A percentile compares a stretch with the other conserved stretches of the same genome.
These are phyloP conservation scores for Odocoileus hemionus DNA, from an alignment of 2,113 vertebrate genomes.

Conservation along the genomic window DNA sequence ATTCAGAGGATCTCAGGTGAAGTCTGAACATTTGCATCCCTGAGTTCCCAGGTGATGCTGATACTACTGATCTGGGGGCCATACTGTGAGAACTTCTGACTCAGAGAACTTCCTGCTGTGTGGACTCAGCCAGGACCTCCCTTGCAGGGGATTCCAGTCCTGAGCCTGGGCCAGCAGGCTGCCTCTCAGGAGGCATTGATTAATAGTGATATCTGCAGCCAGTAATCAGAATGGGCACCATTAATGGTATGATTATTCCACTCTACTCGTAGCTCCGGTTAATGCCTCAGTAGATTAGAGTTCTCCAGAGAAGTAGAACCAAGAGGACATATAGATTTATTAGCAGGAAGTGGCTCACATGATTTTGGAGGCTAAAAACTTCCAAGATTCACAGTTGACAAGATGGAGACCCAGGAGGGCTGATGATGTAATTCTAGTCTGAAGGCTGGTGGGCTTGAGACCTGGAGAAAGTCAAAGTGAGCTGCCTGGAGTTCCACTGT, in stretches of 20 bases:
- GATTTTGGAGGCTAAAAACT: neutral
- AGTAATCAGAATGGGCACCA: slow-evolving; percentile 75
- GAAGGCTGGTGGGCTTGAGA: neutral
- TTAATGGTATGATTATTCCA: slow-evolving; percentile 68
- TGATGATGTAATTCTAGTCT: neutral
- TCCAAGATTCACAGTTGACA: neutral
- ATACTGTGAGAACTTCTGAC: neutral
- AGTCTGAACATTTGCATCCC: neutral
- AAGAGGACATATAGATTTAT: neutral
- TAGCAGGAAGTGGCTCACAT: neutral
- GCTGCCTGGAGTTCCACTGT: neutral
- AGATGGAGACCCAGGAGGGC: neutral
- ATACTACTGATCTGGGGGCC: neutral
- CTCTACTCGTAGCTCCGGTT: slow-evolving; percentile 19
- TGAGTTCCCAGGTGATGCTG: neutral
- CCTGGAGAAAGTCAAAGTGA: neutral
- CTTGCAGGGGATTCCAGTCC: slow-evolving; percentile 71
- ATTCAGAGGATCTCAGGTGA: neutral
- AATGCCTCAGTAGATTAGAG: neutral
- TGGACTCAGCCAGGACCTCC: slow-evolving; percentile 70
- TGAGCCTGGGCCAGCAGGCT: slow-evolving; percentile 67
- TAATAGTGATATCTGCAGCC: slow-evolving; percentile 75
- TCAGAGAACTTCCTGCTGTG: slow-evolving; percentile 61
- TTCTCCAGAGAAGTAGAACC: neutral
- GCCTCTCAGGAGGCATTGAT: slow-evolving; percentile 70